Evolutionary conservation across 2,888 invertebrate genomes (phyloP).

Genomic region (Digitonthophagus gazella): DNA sequence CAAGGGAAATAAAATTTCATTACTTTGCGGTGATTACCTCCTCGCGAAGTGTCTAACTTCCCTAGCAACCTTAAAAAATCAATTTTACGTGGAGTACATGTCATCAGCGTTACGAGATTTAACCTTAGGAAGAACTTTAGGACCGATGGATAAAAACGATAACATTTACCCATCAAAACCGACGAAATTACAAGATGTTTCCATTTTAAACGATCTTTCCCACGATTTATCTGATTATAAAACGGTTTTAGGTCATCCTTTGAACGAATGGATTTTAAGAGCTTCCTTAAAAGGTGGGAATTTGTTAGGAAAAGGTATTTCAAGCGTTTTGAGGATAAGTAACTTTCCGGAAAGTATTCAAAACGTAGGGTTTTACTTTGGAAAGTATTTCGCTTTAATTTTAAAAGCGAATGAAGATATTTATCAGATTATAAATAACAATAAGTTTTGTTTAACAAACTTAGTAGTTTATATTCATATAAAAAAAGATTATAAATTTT

Average conservation of each 20-base stretch:
- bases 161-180: constrained; percentile 68
- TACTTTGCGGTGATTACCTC: constrained; percentile 85
- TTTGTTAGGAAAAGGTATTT: constrained; percentile 77
- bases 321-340: constrained; percentile 77
- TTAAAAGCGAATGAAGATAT: constrained; percentile 63
- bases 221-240: constrained; percentile 33
- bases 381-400: constrained; percentile 82
- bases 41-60: constrained; percentile 84
- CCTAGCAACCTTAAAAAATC: constrained; percentile 73
- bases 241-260: constrained; percentile 58
- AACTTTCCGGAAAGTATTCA: constrained; percentile 72
- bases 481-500: constrained; percentile 12
- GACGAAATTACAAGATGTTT: constrained; percentile 30
- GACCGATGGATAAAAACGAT: constrained; percentile 78
- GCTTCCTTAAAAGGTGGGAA: constrained; percentile 74
- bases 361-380: constrained; percentile 75
- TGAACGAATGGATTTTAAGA: constrained; percentile 75
- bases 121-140: constrained; percentile 84
- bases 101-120: constrained; percentile 84
- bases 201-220: constrained; percentile 34
- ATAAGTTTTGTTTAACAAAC: constrained; percentile 13
- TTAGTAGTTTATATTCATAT: constrained; percentile 20
- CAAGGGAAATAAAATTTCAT: constrained; percentile 88
- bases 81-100: constrained; percentile 81
- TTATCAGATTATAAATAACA: constrained; percentile 3